Conservation (phyloP, 2,797 vertebrate genomes). For the Sebastes hubbsi region DNA sequence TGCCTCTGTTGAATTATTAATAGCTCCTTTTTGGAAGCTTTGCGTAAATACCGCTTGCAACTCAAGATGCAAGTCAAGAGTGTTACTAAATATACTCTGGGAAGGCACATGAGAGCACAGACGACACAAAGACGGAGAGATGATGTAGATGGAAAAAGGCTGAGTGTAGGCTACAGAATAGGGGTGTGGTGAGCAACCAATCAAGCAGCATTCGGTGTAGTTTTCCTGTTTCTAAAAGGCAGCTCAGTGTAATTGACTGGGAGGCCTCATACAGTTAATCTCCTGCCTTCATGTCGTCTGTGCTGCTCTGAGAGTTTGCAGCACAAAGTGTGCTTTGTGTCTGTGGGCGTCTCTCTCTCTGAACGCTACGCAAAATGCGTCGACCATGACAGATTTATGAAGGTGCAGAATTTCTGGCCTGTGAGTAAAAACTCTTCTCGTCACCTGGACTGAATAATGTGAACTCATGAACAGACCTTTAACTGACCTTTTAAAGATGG, state of each 20-base stretch:
- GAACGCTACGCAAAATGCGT: slow-evolving; percentile 5
- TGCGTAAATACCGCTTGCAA: slow-evolving; percentile 44
- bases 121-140: neutral
- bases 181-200: slow-evolving; percentile 14
- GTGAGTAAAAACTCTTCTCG: slow-evolving; percentile 23
- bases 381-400: slow-evolving; percentile 56
- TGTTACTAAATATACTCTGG: slow-evolving; percentile 64
- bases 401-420: slow-evolving; percentile 55
- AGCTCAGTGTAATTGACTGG: slow-evolving; percentile 23
- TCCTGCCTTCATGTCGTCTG: slow-evolving; percentile 9
- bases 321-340: slow-evolving; percentile 54
- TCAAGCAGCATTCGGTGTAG: slow-evolving; percentile 6
- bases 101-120: slow-evolving; percentile 17
- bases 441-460: slow-evolving; percentile 30
- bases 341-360: slow-evolving; percentile 27
- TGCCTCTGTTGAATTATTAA: slow-evolving; percentile 58
- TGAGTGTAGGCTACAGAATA: neutral
- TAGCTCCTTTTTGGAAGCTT: slow-evolving; percentile 41
- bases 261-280: slow-evolving; percentile 19
- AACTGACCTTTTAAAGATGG: neutral
- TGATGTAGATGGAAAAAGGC: neutral
- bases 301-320: slow-evolving; percentile 13
- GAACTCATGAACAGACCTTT: neutral
- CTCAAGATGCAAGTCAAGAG: slow-evolving; percentile 39
- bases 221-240: slow-evolving; percentile 34